Conservation (phyloP, 2,113 vertebrate species). For the Ranitomeya imitator region DNA sequence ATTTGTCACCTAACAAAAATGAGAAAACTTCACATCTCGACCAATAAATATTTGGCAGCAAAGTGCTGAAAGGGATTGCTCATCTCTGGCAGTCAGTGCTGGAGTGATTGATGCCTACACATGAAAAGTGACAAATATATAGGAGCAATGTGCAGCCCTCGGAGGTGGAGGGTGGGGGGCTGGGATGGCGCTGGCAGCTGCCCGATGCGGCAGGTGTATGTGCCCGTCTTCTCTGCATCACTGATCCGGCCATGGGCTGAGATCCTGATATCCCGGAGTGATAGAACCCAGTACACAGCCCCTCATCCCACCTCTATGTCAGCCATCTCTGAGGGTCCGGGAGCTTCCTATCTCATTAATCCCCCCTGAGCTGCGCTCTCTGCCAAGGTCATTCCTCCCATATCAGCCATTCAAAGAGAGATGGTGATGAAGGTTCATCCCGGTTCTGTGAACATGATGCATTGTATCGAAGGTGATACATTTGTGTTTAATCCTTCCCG, state of each 20-base stretch:
- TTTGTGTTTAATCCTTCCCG: not conserved
- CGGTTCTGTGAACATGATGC: not conserved
- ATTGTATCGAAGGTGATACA: not conserved
- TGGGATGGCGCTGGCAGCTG: not conserved
- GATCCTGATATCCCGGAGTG: not conserved
- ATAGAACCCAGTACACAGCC: not conserved
- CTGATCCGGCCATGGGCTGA: not conserved
- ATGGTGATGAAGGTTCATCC: not conserved
- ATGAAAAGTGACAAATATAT: too few species aligned
- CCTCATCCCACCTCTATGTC: conserved; percentile 19
- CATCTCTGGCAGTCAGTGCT: too few species aligned
- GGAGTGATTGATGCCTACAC: too few species aligned
- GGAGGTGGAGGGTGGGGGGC: too few species aligned
- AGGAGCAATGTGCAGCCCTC: too few species aligned
- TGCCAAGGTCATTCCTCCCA: conserved; percentile 43
- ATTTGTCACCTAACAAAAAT: too few species aligned
- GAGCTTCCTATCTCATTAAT: not conserved
- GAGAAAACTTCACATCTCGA: too few species aligned
- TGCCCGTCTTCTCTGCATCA: not conserved
- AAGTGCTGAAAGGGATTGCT: too few species aligned
- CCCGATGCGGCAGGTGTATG: not conserved
- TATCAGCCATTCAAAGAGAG: not conserved
- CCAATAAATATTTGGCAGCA: too few species aligned
- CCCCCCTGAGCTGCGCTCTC: not conserved
- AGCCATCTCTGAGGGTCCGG: not conserved